These are phyloP conservation scores for Phenacoccus solenopsis DNA, from an alignment of 1,140 invertebrate genomes.

Conservation along the genomic window DNA sequence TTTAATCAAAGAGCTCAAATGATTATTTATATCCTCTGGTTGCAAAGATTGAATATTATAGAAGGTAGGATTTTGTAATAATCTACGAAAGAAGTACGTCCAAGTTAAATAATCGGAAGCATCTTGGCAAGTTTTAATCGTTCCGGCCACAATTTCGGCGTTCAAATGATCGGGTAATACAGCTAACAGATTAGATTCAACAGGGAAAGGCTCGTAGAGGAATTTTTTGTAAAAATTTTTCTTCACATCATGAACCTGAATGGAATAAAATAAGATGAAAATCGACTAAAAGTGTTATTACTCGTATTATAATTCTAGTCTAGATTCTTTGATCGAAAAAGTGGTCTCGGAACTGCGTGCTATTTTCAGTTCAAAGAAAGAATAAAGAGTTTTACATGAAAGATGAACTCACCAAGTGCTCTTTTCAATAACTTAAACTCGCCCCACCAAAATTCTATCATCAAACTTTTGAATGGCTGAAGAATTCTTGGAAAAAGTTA, in stretches of 20 bases:
- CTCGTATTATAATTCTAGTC: no score
- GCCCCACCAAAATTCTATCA: no score
- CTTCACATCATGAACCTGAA: slow-evolving; percentile 79
- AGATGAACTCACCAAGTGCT: no score
- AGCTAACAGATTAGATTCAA: slow-evolving; percentile 84
- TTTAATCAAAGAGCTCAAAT: slow-evolving; percentile 64
- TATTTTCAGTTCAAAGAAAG: no score
- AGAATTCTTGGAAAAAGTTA: no score
- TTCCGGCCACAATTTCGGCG: slow-evolving; percentile 77
- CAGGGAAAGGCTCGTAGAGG: slow-evolving; percentile 96
- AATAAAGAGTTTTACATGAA: no score
- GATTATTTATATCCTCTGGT: slow-evolving; percentile 56
- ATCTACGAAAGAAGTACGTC: slow-evolving; percentile 88
- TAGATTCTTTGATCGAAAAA: no score
- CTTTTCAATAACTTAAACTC: no score
- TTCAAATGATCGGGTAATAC: slow-evolving; percentile 95
- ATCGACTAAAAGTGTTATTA: no score
- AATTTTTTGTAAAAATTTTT: slow-evolving; percentile 99
- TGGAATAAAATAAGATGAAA: slow-evolving; percentile 3
- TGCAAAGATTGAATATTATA: slow-evolving; percentile 73
- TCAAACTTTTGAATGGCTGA: no score
- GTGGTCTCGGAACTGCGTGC: no score
- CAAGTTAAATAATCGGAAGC: slow-evolving; percentile 94
- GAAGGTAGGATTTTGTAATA: slow-evolving; percentile 87
- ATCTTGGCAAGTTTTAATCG: slow-evolving; percentile 82